These are phyloP conservation scores for Etheostoma cragini DNA, from an alignment of 2,113 vertebrate species.

Conservation along the genomic window DNA sequence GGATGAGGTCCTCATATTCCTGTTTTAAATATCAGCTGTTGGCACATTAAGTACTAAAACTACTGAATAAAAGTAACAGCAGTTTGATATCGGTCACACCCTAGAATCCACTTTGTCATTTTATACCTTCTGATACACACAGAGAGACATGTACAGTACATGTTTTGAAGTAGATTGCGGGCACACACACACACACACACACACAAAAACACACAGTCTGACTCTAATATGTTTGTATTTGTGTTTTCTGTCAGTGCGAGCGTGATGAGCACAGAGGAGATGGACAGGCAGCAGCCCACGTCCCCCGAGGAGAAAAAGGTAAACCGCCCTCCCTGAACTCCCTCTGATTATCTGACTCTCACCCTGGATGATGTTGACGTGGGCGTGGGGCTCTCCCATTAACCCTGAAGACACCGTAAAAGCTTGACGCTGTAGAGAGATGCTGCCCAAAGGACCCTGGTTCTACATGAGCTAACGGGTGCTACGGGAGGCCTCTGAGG, in stretches of 20 bases:
- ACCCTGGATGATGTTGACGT: neutral
- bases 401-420: neutral
- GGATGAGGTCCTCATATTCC: too few relatives aligned
- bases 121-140: neutral
- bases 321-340: constrained; percentile 17
- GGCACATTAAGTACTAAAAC: neutral
- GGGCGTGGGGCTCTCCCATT: neutral
- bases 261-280: constrained; percentile 88
- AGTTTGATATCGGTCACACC: constrained; percentile 18
- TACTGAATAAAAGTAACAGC: neutral
- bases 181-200: neutral
- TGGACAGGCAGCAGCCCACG: constrained; percentile 72
- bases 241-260: constrained; percentile 78
- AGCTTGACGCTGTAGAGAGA: neutral
- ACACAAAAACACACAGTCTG: too few relatives aligned
- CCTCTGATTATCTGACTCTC: neutral
- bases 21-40: neutral
- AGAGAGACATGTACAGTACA: too few relatives aligned
- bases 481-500: neutral
- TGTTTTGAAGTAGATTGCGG: too few relatives aligned
- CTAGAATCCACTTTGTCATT: neutral
- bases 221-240: neutral
- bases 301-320: constrained; percentile 89
- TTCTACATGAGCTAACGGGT: neutral
- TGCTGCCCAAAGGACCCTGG: constrained; percentile 2